phyloP scores from a whole-genome alignment of 2,797 vertebrate genomes.

The Merluccius polli region DNA sequence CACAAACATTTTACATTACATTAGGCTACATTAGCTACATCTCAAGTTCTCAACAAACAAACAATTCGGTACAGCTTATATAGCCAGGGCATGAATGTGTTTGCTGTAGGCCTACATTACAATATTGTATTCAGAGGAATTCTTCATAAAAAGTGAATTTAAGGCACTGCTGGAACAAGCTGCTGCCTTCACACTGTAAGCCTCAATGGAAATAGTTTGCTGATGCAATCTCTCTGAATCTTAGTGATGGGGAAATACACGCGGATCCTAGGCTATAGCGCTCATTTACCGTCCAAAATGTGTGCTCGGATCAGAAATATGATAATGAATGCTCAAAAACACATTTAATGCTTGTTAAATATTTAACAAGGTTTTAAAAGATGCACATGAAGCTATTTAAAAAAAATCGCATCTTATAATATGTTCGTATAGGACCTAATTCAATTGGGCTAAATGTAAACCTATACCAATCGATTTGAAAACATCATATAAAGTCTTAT shows the following conservation, averaged over 20 bases:
- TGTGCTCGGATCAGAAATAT: background rate
- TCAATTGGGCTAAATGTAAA: too few relatives aligned
- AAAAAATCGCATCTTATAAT: too few relatives aligned
- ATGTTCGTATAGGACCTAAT: too few relatives aligned
- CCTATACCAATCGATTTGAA: too few relatives aligned
- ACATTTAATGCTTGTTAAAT: background rate
- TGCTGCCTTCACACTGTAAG: background rate
- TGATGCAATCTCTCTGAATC: background rate
- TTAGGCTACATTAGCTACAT: background rate
- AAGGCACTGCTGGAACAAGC: background rate
- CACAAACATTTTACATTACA: too few relatives aligned
- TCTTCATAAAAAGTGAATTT: background rate
- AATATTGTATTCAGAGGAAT: background rate
- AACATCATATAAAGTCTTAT: too few relatives aligned
- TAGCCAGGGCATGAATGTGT: background rate
- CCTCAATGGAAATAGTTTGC: background rate
- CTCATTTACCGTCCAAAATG: background rate
- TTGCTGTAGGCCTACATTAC: background rate
- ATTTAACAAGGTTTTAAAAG: background rate
- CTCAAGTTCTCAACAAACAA: background rate
- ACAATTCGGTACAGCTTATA: too few relatives aligned
- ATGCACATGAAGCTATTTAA: too few relatives aligned
- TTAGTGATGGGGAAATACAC: background rate
- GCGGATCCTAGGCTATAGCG: too few relatives aligned
- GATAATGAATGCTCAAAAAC: background rate